These are phyloP conservation scores for Lycocerus yunnanus DNA, from an alignment of 2,888 invertebrate species.

Conservation along the genomic window DNA sequence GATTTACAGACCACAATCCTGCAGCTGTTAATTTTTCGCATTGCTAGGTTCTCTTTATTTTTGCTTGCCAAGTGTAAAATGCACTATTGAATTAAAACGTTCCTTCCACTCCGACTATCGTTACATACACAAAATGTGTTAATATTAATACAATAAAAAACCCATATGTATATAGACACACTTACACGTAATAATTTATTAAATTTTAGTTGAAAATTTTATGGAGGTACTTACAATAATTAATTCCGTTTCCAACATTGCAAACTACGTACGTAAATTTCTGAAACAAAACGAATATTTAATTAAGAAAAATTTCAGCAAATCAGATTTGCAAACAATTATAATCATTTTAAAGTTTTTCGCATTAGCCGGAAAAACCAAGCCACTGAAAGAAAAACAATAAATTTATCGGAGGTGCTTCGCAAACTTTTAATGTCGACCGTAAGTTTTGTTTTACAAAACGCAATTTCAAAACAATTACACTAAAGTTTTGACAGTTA, in stretches of 20 bases:
- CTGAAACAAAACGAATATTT: neutral
- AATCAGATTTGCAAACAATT: neutral
- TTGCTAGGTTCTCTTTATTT: conserved; percentile 16
- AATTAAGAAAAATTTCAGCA: neutral
- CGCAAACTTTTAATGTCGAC: neutral
- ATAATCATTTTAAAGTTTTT: neutral
- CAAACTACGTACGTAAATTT: neutral
- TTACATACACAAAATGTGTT: conserved; percentile 2
- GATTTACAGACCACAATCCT: conserved; percentile 24
- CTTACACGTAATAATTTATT: neutral
- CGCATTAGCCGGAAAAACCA: neutral
- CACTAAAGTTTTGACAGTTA: neutral
- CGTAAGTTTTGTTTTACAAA: neutral
- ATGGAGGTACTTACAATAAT: neutral
- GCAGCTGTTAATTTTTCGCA: conserved; percentile 25
- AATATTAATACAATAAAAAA: neutral
- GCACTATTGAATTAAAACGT: conserved; percentile 23
- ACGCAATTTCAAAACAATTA: neutral
- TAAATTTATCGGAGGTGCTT: neutral
- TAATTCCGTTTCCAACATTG: neutral
- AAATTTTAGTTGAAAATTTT: neutral
- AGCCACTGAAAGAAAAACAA: neutral
- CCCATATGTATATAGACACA: neutral
- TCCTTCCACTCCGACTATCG: conserved; percentile 8
- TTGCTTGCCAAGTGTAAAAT: conserved; percentile 23